Percentiles rank a stretch among this genome's conserved stretches.
Conservation (phyloP, 2,888 invertebrate species). For the Protodeltote pygarga region DNA sequence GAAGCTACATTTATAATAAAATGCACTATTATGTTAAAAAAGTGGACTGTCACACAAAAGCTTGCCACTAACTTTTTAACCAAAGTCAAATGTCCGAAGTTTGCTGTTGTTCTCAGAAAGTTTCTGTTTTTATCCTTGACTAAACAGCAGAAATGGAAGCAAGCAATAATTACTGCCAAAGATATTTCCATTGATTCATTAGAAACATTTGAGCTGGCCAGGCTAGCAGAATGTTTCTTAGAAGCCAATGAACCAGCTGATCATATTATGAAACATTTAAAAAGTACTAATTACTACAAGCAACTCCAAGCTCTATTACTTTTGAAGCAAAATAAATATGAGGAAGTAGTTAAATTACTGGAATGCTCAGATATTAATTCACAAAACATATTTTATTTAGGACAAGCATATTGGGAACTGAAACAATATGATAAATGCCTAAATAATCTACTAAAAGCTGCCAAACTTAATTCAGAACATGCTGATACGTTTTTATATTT, state of each 20-base stretch:
- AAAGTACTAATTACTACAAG: constrained; percentile 60
- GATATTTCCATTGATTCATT: constrained; percentile 62
- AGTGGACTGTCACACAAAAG: constrained; percentile 77
- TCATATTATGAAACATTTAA: constrained; percentile 63
- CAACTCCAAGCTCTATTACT: constrained; percentile 84
- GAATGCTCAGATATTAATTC: constrained; percentile 73
- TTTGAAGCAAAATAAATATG: constrained; percentile 79
- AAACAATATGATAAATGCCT: constrained; percentile 88
- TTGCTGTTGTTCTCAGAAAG: constrained; percentile 62
- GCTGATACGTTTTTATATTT: constrained; percentile 91
- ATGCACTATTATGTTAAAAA: constrained; percentile 75
- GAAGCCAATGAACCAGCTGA: constrained; percentile 65
- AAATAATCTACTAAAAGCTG: constrained; percentile 89
- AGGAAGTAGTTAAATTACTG: constrained; percentile 86
- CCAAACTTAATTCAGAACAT: constrained; percentile 91
- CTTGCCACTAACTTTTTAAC: constrained; percentile 74
- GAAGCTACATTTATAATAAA: constrained; percentile 75
- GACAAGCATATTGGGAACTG: constrained; percentile 87
- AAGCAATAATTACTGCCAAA: constrained; percentile 74
- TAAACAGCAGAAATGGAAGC: constrained; percentile 83
- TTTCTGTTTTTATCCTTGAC: constrained; percentile 68
- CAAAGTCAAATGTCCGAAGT: constrained; percentile 67
- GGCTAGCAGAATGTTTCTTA: constrained; percentile 73
- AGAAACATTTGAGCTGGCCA: constrained; percentile 61
- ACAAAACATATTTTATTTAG: constrained; percentile 87